Evolutionary conservation across 2,113 vertebrate genomes (phyloP).

Genomic region (Pteronura brasiliensis): DNA sequence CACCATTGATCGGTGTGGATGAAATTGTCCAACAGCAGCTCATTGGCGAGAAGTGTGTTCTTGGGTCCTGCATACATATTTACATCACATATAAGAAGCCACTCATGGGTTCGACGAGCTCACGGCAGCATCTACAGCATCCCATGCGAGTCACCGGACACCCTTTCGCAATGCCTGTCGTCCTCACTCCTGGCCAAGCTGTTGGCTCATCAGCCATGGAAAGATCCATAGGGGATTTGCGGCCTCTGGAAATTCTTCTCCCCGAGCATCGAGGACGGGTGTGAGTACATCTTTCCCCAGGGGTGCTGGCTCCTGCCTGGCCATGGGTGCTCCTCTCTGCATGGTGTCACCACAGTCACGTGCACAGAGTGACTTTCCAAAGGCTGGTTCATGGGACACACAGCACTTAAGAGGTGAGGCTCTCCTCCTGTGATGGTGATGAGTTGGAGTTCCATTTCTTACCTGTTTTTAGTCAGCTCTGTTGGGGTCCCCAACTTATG

Average conservation of each 20-base stretch:
- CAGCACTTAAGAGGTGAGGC: not conserved
- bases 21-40: not conserved
- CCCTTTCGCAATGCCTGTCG: rapidly evolving
- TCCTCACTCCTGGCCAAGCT: not conserved
- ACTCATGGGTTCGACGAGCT: rapidly evolving
- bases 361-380: not conserved
- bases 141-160: not conserved
- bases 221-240: not conserved
- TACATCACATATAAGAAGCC: not conserved
- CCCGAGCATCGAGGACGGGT: not conserved
- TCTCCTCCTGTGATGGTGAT: not conserved
- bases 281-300: not conserved
- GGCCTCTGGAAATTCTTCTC: not conserved
- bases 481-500: not conserved
- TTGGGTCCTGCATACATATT: not conserved
- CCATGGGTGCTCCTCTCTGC: too few species aligned
- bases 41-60: not conserved
- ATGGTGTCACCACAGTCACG: too few species aligned
- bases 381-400: not conserved
- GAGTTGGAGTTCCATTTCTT: not conserved
- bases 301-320: too few species aligned
- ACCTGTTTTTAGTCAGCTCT: too few species aligned
- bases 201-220: rapidly evolving
- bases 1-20: not conserved
- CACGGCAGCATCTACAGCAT: not conserved